A percentile compares a stretch with the other conserved stretches of the same genome.
Evolutionary conservation across 1,140 invertebrate genomes (phyloP).

Genomic region (Calliphora vicina): DNA sequence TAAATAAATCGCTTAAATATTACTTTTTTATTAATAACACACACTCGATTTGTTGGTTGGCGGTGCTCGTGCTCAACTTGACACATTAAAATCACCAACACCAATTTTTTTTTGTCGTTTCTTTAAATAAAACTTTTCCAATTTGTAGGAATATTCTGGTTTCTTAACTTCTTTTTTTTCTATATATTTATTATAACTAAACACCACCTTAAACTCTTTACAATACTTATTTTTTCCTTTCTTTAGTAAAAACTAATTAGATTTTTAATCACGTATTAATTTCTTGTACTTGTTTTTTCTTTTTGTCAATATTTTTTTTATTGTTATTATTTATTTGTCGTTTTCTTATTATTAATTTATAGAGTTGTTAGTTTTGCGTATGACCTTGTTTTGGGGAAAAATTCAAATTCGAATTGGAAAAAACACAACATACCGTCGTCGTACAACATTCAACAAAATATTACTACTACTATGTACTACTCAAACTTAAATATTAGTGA

Average conservation of each 20-base stretch:
- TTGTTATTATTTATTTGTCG: background rate
- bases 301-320: background rate
- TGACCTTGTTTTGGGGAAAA: slow-evolving; percentile 12
- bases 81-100: background rate
- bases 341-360: background rate
- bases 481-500: background rate
- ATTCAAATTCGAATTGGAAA: background rate
- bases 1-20: background rate
- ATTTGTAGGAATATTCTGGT: background rate
- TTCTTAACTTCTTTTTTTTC: background rate
- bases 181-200: background rate
- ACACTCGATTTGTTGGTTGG: background rate
- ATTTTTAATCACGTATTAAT: slow-evolving; percentile 14
- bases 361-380: slow-evolving; percentile 1
- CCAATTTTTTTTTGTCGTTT: background rate
- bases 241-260: background rate
- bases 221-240: background rate
- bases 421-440: no score
- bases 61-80: background rate
- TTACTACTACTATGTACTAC: no score
- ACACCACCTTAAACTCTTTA: background rate
- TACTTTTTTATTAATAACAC: background rate
- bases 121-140: background rate
- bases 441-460: no score
- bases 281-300: background rate